A percentile compares a stretch with the other conserved stretches of the same genome.
Conservation (phyloP, 2,797 vertebrate genomes). For the Bradypus variegatus region DNA sequence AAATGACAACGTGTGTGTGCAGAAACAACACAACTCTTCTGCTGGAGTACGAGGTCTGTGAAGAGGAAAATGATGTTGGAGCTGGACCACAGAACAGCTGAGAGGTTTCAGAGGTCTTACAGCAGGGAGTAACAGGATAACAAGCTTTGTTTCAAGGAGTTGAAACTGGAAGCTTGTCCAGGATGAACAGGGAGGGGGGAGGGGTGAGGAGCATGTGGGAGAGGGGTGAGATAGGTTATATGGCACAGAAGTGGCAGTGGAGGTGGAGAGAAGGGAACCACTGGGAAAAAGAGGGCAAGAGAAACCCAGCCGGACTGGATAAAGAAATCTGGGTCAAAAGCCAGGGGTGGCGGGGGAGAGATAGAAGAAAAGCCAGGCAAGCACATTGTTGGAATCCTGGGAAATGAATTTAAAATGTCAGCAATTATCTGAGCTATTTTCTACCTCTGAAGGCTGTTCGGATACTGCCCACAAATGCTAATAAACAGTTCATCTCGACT, state of each 20-base stretch:
- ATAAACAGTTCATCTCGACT: background rate
- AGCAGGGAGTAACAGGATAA: background rate
- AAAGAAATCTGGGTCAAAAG: conserved; percentile 38
- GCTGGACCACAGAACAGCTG: background rate
- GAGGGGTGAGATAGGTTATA: background rate
- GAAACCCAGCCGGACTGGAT: background rate
- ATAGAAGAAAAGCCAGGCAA: background rate
- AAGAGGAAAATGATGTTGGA: background rate
- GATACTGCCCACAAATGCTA: background rate
- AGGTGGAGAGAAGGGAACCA: background rate
- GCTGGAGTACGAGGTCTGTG: background rate
- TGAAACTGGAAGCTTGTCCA: background rate
- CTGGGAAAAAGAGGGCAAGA: background rate
- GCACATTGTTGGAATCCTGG: background rate
- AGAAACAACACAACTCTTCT: background rate
- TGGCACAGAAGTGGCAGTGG: background rate
- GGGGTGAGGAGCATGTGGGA: background rate
- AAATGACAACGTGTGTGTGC: background rate
- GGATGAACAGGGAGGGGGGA: background rate
- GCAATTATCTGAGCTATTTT: background rate
- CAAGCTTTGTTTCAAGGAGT: background rate
- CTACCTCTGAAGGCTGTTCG: background rate
- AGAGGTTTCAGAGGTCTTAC: background rate
- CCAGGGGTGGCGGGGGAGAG: background rate
- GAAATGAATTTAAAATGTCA: conserved; percentile 22